These are phyloP conservation scores for Nestor notabilis DNA, from an alignment of 2,113 vertebrate species.

Conservation along the genomic window DNA sequence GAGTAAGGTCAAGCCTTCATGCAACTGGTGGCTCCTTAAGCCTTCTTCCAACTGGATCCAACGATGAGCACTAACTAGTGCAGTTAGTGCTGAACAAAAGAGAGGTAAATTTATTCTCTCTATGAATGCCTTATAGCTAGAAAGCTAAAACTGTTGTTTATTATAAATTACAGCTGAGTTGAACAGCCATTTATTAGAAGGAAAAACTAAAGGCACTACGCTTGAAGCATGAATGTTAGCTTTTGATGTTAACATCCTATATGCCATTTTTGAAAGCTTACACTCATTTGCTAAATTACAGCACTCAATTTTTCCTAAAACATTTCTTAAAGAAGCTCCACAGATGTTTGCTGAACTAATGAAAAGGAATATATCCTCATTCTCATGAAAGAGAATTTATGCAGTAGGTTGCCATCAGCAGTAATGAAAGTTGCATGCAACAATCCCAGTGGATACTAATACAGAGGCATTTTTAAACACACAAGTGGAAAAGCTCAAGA, in stretches of 20 bases:
- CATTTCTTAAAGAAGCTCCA: not conserved
- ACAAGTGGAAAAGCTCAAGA: not conserved
- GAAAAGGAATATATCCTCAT: not conserved
- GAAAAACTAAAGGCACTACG: not conserved
- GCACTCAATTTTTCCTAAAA: not conserved
- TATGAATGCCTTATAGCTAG: not conserved
- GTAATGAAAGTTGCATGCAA: not conserved
- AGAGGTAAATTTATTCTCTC: not conserved
- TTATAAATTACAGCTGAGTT: not conserved
- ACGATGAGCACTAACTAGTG: not conserved
- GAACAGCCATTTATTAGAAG: not conserved
- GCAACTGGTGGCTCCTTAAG: not conserved
- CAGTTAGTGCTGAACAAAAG: not conserved
- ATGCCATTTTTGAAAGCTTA: slow-evolving; percentile 10
- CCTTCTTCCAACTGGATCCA: not conserved
- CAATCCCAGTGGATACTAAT: not conserved
- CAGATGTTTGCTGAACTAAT: not conserved
- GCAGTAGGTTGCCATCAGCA: not conserved
- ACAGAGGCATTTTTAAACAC: not conserved
- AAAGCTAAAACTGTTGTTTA: not conserved
- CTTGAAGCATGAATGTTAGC: not conserved
- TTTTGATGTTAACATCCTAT: not conserved
- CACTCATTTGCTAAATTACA: not conserved
- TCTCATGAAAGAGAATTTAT: not conserved
- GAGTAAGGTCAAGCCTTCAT: not conserved